Evolutionary conservation across 1,140 invertebrate species (phyloP), one percentile per base, ranked within the genome.

Genomic region (Anadara kagoshimensis): DNA sequence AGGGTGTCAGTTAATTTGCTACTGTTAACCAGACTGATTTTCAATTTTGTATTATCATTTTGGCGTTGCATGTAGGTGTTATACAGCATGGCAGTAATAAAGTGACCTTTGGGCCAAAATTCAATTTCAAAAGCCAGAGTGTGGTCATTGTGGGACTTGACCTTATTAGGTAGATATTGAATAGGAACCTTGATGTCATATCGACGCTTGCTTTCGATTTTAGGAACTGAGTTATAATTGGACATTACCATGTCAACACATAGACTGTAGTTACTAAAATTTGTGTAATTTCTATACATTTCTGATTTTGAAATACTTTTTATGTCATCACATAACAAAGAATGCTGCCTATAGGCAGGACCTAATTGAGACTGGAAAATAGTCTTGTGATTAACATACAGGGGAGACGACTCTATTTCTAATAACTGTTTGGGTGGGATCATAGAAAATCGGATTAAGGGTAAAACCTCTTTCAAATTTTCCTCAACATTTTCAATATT

Each of bases 51-150:
- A 22, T 80, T 78, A 14, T 84, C 78, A 51, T 74, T 83, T 53
- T 82, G 84, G 18, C 81, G 65, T 41, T 77, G 78, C 43, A 85
- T 76, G 73, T 84, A 82, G 26, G 75, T 79, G 12, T 82, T 79
- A 59, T 86, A 86, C 24, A 85, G 73, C 47, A 79, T 78, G 20
- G 83, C 80, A 1, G 84, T 80, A 24, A 75, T 81, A 69, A 80
- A 86, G 53, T 80, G 79, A 26, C 85, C 85, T 51, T 81, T 82
- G 5, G 85, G 84, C 59, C 74, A 86, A 56, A 86, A 85, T 16
- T 77, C 74, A 22, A 84, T 73, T n/a, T 79, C 76, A 73, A 86
- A 85, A 5, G 56, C 44, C 3, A 67, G 51, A 11, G 29, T 36
- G 29, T 67, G 62, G 44, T 68, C 57, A 16, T 63, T 64, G 12